These are phyloP conservation scores for Sitta carolinensis DNA, from an alignment of 2,797 vertebrate genomes.

Conservation along the genomic window DNA sequence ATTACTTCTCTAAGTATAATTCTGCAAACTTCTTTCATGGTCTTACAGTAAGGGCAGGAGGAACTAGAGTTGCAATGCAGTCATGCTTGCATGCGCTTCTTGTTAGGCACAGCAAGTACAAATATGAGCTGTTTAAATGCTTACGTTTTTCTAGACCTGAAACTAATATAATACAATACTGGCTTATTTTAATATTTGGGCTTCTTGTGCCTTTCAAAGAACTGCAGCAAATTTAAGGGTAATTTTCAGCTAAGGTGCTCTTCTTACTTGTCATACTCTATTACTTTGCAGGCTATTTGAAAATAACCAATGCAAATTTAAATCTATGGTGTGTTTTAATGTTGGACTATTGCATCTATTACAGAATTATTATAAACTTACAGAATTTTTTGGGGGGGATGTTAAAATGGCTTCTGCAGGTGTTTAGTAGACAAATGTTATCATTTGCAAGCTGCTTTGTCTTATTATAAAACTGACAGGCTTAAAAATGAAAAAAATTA, in stretches of 20 bases:
- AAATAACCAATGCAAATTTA: neutral
- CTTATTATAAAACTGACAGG: neutral
- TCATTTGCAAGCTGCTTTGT: neutral
- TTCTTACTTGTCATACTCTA: neutral
- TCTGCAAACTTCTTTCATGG: neutral
- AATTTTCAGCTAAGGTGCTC: neutral
- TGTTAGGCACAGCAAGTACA: neutral
- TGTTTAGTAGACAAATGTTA: neutral
- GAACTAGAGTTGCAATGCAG: neutral
- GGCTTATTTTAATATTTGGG: neutral
- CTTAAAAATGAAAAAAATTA: neutral
- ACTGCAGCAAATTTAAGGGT: neutral
- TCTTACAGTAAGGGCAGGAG: neutral
- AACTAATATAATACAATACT: neutral
- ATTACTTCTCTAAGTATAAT: neutral
- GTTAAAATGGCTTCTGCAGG: neutral
- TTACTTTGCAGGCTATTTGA: neutral
- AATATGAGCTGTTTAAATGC: neutral
- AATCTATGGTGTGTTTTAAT: neutral
- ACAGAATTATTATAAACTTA: neutral
- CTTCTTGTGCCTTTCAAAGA: neutral
- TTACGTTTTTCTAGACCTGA: neutral
- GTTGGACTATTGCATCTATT: neutral
- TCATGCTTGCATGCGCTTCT: neutral
- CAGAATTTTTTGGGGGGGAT: neutral